Evolutionary conservation across 2,113 vertebrate species (phyloP), one percentile per base, ranked within the genome.

Genomic region (Solenodon paradoxus): DNA sequence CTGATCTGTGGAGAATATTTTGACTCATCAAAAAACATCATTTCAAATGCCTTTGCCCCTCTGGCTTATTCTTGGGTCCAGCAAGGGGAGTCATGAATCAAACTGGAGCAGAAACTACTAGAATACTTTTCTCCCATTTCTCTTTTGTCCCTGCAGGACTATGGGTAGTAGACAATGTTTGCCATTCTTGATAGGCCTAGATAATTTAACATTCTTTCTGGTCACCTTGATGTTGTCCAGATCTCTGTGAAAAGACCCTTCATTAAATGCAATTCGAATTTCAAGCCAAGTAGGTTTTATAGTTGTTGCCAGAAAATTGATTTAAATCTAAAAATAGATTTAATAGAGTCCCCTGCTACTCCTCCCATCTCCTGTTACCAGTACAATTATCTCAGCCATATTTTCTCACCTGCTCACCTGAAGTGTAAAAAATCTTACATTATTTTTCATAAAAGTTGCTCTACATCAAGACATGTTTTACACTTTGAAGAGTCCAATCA

Each of bases 1-100:
- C 11, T 32, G 0, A 3, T 72, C 1, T 38, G 13, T 35, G 24
- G 2, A 0, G 1, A 51, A 15, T 26, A n/a, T 20, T 35, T 26
- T 91, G 12, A 40, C 30, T 51, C 9, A 4, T 45, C 86, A 68
- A 9, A 74, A 0, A 88, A 3, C 45, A 78, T 38, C 63, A 64
- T 1, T 17, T 0, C 61, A 45, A 9, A n/a, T 0, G 3, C 19
- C 30, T 35, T 45, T 85, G 20, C 5, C 1, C n/a, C 8, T 79
- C 10, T 78, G 26, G 12, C 30, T 79, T 93, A 40, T 53, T 49
- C 7, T 63, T 28, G 5, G 5, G 79, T 83, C 16, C 26, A 15
- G 8, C 15, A 64, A 7, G 7, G 11, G 2, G 1, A n/a, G 11
- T 57, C n/a, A 32, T 4, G 42, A 6, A 35, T 77, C n/a, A 72